Conservation (phyloP, 2,113 vertebrate genomes). For the Poeciliopsis turrubarensis region DNA sequence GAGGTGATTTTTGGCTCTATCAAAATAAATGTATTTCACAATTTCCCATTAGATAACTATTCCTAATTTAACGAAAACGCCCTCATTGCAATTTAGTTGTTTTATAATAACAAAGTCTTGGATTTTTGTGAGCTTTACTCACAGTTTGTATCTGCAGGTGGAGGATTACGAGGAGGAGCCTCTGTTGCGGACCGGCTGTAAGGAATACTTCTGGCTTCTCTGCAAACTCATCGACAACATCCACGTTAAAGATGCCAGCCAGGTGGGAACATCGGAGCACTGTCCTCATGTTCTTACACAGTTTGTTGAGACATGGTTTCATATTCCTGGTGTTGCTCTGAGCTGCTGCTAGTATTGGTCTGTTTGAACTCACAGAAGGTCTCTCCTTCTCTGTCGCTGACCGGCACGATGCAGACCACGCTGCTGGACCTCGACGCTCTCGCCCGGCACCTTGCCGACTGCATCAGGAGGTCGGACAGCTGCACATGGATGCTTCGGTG, state of each 20-base stretch:
- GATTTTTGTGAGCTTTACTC: neutral
- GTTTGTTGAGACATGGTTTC: neutral
- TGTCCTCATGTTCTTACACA: neutral
- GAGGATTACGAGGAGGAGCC: conserved; percentile 98
- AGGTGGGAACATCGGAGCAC: conserved; percentile 80
- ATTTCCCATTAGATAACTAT: too few relatives aligned
- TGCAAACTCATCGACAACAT: conserved; percentile 99
- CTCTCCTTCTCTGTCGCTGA: conserved; percentile 73
- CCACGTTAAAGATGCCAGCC: conserved; percentile 97
- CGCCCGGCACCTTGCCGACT: conserved; percentile 96
- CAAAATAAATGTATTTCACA: too few relatives aligned
- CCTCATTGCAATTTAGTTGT: too few relatives aligned
- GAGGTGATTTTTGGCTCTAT: too few relatives aligned
- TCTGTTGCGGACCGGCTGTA: conserved; percentile 91
- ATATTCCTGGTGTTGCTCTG: conserved; percentile 13
- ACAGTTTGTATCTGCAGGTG: conserved; percentile 74
- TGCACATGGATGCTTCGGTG: fast-evolving
- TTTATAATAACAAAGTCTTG: too few relatives aligned
- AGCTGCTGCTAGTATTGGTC: conserved; percentile 53
- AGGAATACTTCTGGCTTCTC: conserved; percentile 99
- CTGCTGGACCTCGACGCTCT: conserved; percentile 96
- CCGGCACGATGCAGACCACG: conserved; percentile 85
- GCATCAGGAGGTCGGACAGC: conserved; percentile 90
- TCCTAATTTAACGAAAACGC: too few relatives aligned
- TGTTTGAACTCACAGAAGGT: conserved; percentile 77